Evolutionary conservation across 2,888 invertebrate species (phyloP).

Genomic region (Aphidoletes aphidimyza): DNA sequence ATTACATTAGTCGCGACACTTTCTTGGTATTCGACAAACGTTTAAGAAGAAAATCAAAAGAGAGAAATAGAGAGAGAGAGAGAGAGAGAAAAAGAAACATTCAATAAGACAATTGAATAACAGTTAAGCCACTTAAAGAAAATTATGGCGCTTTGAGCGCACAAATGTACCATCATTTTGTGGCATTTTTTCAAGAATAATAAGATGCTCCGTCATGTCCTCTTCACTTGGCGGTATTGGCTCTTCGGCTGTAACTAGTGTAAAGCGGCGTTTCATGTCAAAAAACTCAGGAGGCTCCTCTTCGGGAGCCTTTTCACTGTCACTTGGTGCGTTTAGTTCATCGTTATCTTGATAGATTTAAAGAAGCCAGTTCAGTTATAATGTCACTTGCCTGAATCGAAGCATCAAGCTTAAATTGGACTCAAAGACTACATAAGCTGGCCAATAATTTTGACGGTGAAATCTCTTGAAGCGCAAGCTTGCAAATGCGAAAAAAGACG

Average conservation of each 20-base stretch:
- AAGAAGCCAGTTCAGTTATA: background rate
- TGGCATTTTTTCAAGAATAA: background rate
- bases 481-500: too few species aligned
- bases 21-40: slow-evolving; percentile 56
- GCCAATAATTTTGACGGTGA: too few species aligned
- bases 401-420: too few species aligned
- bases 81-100: background rate
- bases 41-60: slow-evolving; percentile 1
- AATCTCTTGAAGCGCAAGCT: too few species aligned
- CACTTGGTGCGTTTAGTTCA: slow-evolving; percentile 59
- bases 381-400: too few species aligned
- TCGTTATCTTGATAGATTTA: slow-evolving; percentile 57
- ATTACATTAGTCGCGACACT: background rate
- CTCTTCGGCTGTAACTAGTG: slow-evolving; percentile 64
- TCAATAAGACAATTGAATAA: background rate
- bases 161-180: slow-evolving; percentile 56
- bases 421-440: too few species aligned
- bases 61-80: slow-evolving; percentile 56
- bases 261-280: slow-evolving; percentile 63
- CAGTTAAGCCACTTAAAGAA: background rate
- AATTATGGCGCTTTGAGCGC: too few species aligned
- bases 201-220: background rate
- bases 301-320: slow-evolving; percentile 55
- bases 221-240: slow-evolving; percentile 61
- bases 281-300: slow-evolving; percentile 56